These are phyloP conservation scores for Ricordea florida DNA, from an alignment of 92 coral and sea anemone genomes.

Conservation along the genomic window DNA sequence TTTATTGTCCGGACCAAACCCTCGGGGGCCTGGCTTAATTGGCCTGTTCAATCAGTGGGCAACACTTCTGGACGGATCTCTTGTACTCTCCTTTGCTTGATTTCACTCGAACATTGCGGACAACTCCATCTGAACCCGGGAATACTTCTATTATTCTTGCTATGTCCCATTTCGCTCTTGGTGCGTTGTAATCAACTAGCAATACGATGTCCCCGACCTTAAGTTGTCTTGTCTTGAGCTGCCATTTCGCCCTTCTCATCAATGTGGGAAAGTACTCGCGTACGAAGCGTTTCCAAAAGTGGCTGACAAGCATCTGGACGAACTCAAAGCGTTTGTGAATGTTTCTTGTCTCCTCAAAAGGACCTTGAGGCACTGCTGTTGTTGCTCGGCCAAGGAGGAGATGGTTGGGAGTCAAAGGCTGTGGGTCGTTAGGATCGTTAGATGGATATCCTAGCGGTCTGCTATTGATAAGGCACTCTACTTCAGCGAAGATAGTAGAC, in stretches of 20 bases:
- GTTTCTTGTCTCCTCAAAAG: conserved; percentile 17
- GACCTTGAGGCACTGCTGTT: too few species aligned
- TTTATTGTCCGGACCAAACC: too few species aligned
- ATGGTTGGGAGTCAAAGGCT: conserved; percentile 28
- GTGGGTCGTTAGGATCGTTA: not conserved
- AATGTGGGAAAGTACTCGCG: too few species aligned
- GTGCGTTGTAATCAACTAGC: too few species aligned
- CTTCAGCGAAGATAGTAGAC: conserved; percentile 36
- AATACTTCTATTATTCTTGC: too few species aligned
- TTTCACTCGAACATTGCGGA: conserved; percentile 27
- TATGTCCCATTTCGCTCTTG: too few species aligned
- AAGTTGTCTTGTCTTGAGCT: conserved; percentile 3
- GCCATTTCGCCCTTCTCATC: too few species aligned
- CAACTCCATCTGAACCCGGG: too few species aligned
- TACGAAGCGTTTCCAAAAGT: too few species aligned
- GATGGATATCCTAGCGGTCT: not conserved
- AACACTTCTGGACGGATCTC: conserved; percentile 29
- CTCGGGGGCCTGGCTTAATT: too few species aligned
- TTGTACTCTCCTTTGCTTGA: conserved; percentile 18
- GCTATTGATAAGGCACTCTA: conserved; percentile 29
- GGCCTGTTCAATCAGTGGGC: conserved; percentile 9
- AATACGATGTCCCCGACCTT: too few species aligned
- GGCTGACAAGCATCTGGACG: too few species aligned
- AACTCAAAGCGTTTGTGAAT: conserved; percentile 21
- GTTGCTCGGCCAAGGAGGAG: conserved; percentile 31